Evolutionary conservation across 2,113 vertebrate genomes (phyloP), one percentile per base, ranked within the genome.

Genomic region (Numida meleagris): DNA sequence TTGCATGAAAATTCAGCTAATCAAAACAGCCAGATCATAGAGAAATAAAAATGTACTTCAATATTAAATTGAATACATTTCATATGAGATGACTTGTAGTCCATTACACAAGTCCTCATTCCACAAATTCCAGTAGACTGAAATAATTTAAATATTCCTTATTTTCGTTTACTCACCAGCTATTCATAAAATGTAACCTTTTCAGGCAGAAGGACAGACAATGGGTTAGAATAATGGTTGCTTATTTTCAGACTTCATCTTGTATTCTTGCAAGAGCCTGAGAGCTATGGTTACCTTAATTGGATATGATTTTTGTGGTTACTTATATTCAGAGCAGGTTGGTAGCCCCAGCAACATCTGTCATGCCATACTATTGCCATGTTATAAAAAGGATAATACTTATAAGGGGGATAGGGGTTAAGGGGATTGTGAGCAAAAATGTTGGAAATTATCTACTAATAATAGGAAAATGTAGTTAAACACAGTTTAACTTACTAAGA

Each of bases 161-260:
- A 78, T 93, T 95, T 62, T 91, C 13, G 15, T 43, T 92, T 14
- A 48, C 46, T 84, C 24, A 82, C 15, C 24, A 86, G 7, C 34
- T 89, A 75, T 73, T 96, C 73, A 58, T 85, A 88, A 91, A 90
- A 85, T n/a, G 4, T 82, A 90, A 93, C 78, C 74, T 58, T 55
- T 78, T 96, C 61, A 85, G 53, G 70, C 36, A 93, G 70, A 86
- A 94, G 61, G 63, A 67, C 50, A 72, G 24, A 43, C 14, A 79
- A 10, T 57, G 55, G 17, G 20, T 77, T 78, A 72, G 75, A 87
- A 88, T 82, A 90, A 92, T 34, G 11, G 38, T 59, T 85, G 24
- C 75, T 92, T 96, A 92, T 96, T 97, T 95, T 94, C 86, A 96
- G 89, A 87, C 48, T 82, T 65, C 68, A 66, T 74, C 27, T 25